These are phyloP conservation scores for Vanessa tameamea DNA, from an alignment of 1,140 invertebrate genomes.

Conservation along the genomic window DNA sequence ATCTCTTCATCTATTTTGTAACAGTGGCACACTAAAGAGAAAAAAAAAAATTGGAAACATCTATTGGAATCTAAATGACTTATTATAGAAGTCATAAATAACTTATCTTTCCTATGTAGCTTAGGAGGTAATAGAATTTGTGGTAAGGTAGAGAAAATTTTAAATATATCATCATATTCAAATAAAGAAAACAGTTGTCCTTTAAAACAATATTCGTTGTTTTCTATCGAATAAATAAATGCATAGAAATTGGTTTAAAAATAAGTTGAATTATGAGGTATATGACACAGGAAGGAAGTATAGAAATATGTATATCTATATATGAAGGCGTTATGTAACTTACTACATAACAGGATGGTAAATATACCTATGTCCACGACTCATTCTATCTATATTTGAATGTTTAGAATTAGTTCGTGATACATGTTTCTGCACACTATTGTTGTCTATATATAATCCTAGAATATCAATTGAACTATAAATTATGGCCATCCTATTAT, in stretches of 20 bases:
- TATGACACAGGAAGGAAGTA: background rate
- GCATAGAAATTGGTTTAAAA: background rate
- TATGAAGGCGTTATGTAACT: no score
- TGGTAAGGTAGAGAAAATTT: background rate
- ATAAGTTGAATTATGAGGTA: background rate
- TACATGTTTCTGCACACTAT: background rate
- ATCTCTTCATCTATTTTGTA: background rate
- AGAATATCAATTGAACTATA: background rate
- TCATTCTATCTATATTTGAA: background rate
- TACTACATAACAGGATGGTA: background rate
- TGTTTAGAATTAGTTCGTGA: constrained; percentile 4
- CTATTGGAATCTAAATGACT: background rate
- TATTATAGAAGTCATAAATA: background rate
- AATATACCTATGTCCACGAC: background rate
- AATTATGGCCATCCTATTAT: no score
- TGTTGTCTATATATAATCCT: background rate
- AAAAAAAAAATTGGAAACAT: background rate
- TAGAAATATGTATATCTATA: background rate
- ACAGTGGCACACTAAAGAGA: background rate
- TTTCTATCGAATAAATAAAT: background rate
- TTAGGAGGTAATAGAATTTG: background rate
- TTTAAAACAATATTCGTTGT: no score
- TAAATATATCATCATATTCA: background rate
- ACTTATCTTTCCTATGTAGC: background rate
- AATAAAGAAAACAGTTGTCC: no score